Evolutionary conservation across 2,888 invertebrate species (phyloP), one percentile per base, ranked within the genome.

Genomic region (Andrena camellia): DNA sequence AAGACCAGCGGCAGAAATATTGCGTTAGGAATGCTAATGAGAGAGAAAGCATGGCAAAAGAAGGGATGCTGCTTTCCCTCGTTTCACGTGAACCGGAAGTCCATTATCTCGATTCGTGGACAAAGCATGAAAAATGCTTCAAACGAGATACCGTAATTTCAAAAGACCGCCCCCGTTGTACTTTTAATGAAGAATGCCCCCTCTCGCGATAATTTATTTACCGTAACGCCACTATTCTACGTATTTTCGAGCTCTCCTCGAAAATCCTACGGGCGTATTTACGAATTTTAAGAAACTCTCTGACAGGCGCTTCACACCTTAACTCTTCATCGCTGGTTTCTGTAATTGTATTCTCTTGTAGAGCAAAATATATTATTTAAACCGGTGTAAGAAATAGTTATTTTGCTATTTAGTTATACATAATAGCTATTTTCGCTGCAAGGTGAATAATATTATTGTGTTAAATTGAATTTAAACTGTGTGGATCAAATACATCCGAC

Each of bases 1-100:
- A 76, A 74, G 69, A 62, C 75, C 76, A 64, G 73, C 57, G 57
- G 57, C 54, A 72, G 72, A 81, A 85, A 85, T 78, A 84, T 88
- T 62, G 78, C 77, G 81, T 88, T 86, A 84, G 77, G 79, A 81
- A 89, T 84, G 78, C 82, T 86, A 89, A 87, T 83, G 84, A 82
- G 81, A 31, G 62, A 48, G 72, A 69, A 76, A 71, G 35, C 26
- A 63, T 59, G 35, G 69, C 54, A 54, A 84, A 70, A 79, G 79
- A 69, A 76, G 76, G 68, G 52, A 73, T 31, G 59, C 59, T 73
- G 62, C 75, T 68, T 69, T 59, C 35, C 50, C 75, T 78, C 67
- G 81, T 69, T 74, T 57, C 71, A 63, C 73, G 63, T 20, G 54
- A 66, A 70, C 57, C 48, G 67, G 20, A 78, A 83, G 72, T 84